Base-by-base conservation (phyloP, 1,140 invertebrate genomes). In the Zaprionus ornatus region DNA sequence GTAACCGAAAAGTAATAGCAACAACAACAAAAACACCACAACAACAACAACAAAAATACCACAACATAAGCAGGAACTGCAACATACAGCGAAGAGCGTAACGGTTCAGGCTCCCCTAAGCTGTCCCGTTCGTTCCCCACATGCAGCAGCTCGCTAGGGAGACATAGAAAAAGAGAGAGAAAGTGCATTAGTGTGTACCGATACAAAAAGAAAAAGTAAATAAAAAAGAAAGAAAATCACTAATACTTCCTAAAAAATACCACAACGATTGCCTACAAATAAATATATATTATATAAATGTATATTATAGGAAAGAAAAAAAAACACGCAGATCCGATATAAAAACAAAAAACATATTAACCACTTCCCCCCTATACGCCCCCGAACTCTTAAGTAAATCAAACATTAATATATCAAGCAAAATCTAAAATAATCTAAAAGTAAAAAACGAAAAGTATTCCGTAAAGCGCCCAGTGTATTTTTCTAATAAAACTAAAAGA, bases 221-320 rank as follows among this genome's bases (percentile, higher is more conserved):
- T 29, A 40, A 57, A 40, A 60, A 74, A 52, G 42, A 68, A 84
- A 71, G 63, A 66, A 88, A 88, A 88, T 90, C 84, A 88, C 84
- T 88, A 88, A 79, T 88, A 88, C 84, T 88, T 88, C 84, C 84
- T 88, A 87, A 80, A 87, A 73, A 88, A 45, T 32, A 32, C 80
- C 84, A 88, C 84, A 88, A 88, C 84, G 84, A 90, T 88, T 88
- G 84, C 84, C 84, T 88, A 88, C 84, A 88, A 87, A 87, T 57
- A 74, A n/a, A 42, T 61, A 74, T 68, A 69, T 86, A 86, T 73
- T 61, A 77, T 65, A 64, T 64, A 68, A 56, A 74, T 77, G 48
- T 74, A 77, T 69, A 74, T 68, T 77, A 80, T 77, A 78, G 65
- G 60, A 74, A 71, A 84, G 63, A 69, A 66, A 76, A 45, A 7